Evolutionary conservation across 2,797 vertebrate species (phyloP).

Genomic region (Pseudochirops cupreus): DNA sequence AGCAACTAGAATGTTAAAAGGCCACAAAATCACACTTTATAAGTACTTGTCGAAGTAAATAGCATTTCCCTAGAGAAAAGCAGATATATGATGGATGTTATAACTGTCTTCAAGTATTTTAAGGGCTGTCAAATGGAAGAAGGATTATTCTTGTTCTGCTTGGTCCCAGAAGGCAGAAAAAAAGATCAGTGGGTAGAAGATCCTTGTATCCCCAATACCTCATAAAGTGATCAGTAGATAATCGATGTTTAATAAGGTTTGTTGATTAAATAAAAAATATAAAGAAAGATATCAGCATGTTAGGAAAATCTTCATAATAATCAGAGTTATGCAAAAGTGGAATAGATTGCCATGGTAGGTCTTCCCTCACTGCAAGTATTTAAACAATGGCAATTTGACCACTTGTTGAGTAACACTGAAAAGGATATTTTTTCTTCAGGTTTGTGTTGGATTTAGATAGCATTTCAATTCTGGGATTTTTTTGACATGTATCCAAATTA

Average conservation of each 20-base stretch:
- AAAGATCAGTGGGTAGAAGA: too few species aligned
- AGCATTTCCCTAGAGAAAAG: not conserved
- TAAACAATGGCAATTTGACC: not conserved
- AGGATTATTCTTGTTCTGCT: not conserved
- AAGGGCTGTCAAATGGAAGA: not conserved
- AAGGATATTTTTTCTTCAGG: not conserved
- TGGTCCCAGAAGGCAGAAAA: not conserved
- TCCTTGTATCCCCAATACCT: not conserved
- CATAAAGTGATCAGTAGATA: too few species aligned
- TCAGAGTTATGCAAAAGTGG: not conserved
- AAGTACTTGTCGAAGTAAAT: not conserved
- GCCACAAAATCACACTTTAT: not conserved
- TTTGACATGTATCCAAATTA: not conserved
- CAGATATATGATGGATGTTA: not conserved
- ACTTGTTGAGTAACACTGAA: not conserved
- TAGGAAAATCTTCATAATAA: too few species aligned
- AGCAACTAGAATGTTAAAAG: too few species aligned
- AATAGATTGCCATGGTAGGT: not conserved
- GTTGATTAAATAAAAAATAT: not conserved
- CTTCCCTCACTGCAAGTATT: too few species aligned
- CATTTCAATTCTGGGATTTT: not conserved
- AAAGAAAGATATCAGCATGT: not conserved
- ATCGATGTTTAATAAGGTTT: not conserved
- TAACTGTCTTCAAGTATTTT: not conserved
- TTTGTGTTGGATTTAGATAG: not conserved